Evolutionary conservation across 2,113 vertebrate species (phyloP).

Genomic region (Melierax canorus): DNA sequence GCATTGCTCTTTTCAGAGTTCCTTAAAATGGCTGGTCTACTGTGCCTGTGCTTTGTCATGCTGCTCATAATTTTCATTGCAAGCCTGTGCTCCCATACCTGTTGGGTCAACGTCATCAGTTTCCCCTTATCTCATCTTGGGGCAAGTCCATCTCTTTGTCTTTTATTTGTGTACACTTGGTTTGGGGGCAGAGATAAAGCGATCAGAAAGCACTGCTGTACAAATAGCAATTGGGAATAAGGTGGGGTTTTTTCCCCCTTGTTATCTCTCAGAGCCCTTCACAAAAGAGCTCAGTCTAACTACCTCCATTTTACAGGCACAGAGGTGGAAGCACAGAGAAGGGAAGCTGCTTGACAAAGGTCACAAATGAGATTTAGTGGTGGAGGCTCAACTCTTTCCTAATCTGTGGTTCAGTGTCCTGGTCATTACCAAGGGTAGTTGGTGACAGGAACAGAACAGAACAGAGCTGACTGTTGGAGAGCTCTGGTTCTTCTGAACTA

Average conservation of each 20-base stretch:
- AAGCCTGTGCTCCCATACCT: not conserved
- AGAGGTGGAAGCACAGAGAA: not conserved
- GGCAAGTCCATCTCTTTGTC: not conserved
- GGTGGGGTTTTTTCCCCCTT: rapidly evolving
- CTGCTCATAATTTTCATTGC: not conserved
- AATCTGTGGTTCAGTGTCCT: not conserved
- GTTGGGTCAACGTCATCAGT: not conserved
- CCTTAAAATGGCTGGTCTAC: not conserved
- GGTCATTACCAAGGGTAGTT: not conserved
- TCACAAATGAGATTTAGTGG: not conserved
- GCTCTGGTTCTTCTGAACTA: not conserved
- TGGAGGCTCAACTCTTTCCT: not conserved
- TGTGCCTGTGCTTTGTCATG: not conserved
- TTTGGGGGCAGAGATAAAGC: not conserved
- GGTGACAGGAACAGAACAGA: not conserved
- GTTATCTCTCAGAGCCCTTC: not conserved
- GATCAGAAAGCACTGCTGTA: not conserved
- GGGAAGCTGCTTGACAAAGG: not conserved
- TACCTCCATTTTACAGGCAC: not conserved
- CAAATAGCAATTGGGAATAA: not conserved
- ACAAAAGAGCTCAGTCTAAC: not conserved
- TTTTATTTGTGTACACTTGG: not conserved
- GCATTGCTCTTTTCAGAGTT: not conserved
- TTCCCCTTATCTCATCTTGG: not conserved
- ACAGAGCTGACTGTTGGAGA: not conserved